phyloP scores from a whole-genome alignment of 1,140 invertebrate genomes.

The Papilio polytes region DNA sequence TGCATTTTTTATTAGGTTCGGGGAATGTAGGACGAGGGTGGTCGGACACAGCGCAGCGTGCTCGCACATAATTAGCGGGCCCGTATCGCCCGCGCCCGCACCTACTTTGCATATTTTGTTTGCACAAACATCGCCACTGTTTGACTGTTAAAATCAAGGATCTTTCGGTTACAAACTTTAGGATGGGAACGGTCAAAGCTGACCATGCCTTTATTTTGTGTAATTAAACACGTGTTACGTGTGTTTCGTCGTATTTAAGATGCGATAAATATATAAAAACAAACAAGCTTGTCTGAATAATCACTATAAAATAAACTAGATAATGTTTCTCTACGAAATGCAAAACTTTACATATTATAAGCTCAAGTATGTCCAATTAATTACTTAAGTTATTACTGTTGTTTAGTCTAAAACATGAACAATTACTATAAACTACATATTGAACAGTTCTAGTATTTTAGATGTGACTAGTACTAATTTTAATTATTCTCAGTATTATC shows the following conservation, averaged over 20 bases:
- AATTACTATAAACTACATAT: no score
- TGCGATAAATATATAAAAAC: neutral
- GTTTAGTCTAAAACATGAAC: no score
- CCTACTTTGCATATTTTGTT: slow-evolving; percentile 82
- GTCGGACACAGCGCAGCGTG: slow-evolving; percentile 68
- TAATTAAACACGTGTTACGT: slow-evolving; percentile 54
- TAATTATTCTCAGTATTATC: neutral
- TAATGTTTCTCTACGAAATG: neutral
- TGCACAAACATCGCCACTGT: slow-evolving; percentile 75
- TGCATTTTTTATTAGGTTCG: slow-evolving; percentile 76
- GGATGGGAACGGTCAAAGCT: slow-evolving; percentile 53
- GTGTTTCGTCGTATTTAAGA: slow-evolving; percentile 29
- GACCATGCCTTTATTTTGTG: slow-evolving; percentile 45
- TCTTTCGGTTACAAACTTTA: slow-evolving; percentile 60
- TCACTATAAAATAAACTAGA: neutral
- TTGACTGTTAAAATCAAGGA: slow-evolving; percentile 80
- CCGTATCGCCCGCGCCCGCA: slow-evolving; percentile 76
- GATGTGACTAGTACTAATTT: slow-evolving; percentile 11
- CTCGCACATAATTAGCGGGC: slow-evolving; percentile 77
- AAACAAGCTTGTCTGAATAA: neutral
- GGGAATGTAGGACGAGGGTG: slow-evolving; percentile 71
- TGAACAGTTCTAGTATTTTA: no score
- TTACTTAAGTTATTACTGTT: neutral
- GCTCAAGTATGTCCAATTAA: no score
- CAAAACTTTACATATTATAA: neutral